A percentile compares a stretch with the other conserved stretches of the same genome.
phyloP scores from a whole-genome alignment of 2,113 vertebrate species.

The Eulacestoma nigropectus region DNA sequence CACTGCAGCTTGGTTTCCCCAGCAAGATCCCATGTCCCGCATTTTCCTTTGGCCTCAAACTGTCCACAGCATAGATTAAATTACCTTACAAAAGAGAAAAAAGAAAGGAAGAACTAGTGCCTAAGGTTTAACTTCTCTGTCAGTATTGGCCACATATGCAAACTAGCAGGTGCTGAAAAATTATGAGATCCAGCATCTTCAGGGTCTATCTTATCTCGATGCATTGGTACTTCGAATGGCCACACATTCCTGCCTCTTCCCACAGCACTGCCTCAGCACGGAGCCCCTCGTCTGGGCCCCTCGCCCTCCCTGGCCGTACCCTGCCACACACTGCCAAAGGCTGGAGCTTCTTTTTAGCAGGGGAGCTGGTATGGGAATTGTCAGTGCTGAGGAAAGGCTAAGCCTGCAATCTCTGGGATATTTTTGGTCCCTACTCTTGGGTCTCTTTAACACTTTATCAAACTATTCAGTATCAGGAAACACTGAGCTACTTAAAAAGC shows the following conservation, averaged over 20 bases:
- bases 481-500: not conserved
- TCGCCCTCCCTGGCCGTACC: rapidly evolving
- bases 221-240: too few relatives aligned
- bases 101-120: not conserved
- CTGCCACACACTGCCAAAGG: not conserved
- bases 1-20: rapidly evolving
- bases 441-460: not conserved
- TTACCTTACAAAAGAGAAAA: not conserved
- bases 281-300: not conserved
- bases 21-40: too few relatives aligned
- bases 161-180: not conserved
- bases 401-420: not conserved
- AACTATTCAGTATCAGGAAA: not conserved
- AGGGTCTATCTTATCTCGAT: not conserved
- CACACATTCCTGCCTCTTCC: not conserved
- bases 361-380: not conserved
- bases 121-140: not conserved
- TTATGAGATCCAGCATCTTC: not conserved
- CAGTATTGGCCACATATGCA: rapidly evolving
- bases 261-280: not conserved
- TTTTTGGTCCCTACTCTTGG: not conserved
- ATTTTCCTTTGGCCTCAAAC: not conserved
- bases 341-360: not conserved
- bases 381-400: not conserved
- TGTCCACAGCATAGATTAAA: not conserved